Percentiles rank a stretch among this genome's conserved stretches.
Evolutionary conservation across 2,113 vertebrate genomes (phyloP).

Genomic region (Arothron firmamentum): DNA sequence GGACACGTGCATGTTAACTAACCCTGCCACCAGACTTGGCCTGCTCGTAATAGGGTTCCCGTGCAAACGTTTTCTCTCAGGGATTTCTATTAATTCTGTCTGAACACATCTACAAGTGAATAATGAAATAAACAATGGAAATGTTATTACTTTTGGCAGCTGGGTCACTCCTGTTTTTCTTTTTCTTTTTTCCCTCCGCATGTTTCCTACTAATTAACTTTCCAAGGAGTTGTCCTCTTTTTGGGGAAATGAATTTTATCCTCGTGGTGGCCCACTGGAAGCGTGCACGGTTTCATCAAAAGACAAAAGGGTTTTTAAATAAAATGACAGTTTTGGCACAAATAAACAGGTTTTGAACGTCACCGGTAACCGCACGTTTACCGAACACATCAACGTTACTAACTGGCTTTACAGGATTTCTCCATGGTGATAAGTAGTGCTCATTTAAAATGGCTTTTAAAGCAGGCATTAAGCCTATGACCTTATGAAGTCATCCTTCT

Average conservation of each 20-base stretch:
- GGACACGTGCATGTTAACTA: constrained; percentile 73
- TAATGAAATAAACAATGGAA: constrained; percentile 80
- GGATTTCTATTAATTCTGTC: constrained; percentile 77
- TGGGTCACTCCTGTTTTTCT: constrained; percentile 74
- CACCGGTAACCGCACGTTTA: constrained; percentile 23
- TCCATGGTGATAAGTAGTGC: constrained; percentile 66
- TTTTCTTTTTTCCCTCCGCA: constrained; percentile 53
- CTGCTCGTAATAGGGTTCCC: constrained; percentile 66
- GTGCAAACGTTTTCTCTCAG: constrained; percentile 71
- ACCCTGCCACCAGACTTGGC: constrained; percentile 70
- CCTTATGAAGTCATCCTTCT: constrained; percentile 49
- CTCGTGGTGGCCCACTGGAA: constrained; percentile 32
- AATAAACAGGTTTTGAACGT: background rate
- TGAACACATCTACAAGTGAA: constrained; percentile 79
- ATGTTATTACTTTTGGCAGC: constrained; percentile 78
- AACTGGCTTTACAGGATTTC: constrained; percentile 61
- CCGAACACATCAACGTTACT: constrained; percentile 60
- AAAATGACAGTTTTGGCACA: too few species aligned
- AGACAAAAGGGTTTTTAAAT: background rate
- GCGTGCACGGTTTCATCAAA: constrained; percentile 26
- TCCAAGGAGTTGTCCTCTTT: constrained; percentile 78
- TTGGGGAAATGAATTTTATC: constrained; percentile 59
- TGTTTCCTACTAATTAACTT: constrained; percentile 76
- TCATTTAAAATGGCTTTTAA: constrained; percentile 73
- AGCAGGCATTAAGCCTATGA: constrained; percentile 71